phyloP scores from a whole-genome alignment of 53 echinoderm and acorn worm species.

The Stichopus horrens region DNA sequence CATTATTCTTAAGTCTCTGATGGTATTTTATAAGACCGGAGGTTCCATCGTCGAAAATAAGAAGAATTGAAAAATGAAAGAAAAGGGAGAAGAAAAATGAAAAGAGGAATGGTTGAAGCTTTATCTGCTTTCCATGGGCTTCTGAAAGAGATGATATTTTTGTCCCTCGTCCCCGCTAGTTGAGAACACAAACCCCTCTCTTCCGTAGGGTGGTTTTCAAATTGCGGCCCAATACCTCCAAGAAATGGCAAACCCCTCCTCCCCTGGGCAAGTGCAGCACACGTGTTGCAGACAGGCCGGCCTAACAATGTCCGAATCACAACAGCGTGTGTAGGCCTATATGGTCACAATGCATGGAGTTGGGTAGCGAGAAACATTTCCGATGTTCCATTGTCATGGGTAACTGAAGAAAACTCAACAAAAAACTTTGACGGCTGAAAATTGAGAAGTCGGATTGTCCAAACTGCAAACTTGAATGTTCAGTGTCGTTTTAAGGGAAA shows the following conservation, averaged over 20 bases:
- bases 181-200: neutral
- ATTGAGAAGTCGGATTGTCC: neutral
- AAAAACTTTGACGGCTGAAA: neutral
- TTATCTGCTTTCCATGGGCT: neutral
- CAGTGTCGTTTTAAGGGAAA: neutral
- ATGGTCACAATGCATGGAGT: too few relatives aligned
- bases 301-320: too few relatives aligned
- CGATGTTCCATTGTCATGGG: too few relatives aligned
- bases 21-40: neutral
- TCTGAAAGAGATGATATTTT: neutral
- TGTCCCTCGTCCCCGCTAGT: neutral
- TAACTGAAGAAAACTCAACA: too few relatives aligned
- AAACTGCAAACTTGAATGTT: neutral
- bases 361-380: too few relatives aligned
- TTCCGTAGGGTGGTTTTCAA: neutral
- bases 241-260: neutral
- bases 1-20: neutral
- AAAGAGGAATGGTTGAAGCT: neutral
- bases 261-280: conserved; percentile 26
- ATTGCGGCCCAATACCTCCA: neutral
- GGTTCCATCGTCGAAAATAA: neutral
- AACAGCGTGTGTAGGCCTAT: too few relatives aligned
- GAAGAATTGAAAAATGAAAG: neutral
- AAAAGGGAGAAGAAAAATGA: conserved; percentile 5
- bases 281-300: neutral